Base-by-base conservation (phyloP, 2,797 vertebrate species). In the Hydrophis major region DNA sequence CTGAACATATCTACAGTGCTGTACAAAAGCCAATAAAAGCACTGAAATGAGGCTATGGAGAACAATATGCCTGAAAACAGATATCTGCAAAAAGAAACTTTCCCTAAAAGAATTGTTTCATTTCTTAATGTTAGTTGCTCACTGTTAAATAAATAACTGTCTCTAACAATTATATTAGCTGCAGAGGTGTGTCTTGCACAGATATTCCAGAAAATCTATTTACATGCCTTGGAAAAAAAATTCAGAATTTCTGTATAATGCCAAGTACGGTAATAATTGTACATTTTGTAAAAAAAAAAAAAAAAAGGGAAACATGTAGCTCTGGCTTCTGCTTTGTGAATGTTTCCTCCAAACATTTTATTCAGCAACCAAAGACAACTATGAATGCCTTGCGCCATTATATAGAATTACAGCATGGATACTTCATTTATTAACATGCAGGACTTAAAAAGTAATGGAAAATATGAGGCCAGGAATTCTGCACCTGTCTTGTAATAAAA, bases 11-110 rank as follows among this genome's bases (percentile, higher is more conserved):
- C 92, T 95, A 92, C 37, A 63, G 91, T 93, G 88, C 95, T 95
- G 66, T 94, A 94, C 95, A 92, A 97, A 97, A 97, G 90, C 94
- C 22, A 95, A 61, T 90, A 95, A 86, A 95, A 93, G 89, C 56
- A 88, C 91, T 91, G 93, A 96, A 94, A 92, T 12, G 32, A 42
- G 25, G 56, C 87, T 95, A 37, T 90, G 96, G 91, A 89, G 94
- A 95, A 94, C 69, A 6, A 66, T 0, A 0, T 93, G 93, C 42
- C 89, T 95, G 61, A 93, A 93, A 92, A n/a, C 74, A 95, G 57
- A 95, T 90, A 37, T 1, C 0, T 16, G 78, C 90, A 63, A 93
- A 89, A 95, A 12, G 61, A 95, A 96, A 95, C 91, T 89, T 87
- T 90, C 8, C 90, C 86, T 93, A 7, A 94, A 95, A 92, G 92